These are phyloP conservation scores for Lasioglossum pauxillum DNA, from an alignment of 2,888 invertebrate species.

Conservation along the genomic window DNA sequence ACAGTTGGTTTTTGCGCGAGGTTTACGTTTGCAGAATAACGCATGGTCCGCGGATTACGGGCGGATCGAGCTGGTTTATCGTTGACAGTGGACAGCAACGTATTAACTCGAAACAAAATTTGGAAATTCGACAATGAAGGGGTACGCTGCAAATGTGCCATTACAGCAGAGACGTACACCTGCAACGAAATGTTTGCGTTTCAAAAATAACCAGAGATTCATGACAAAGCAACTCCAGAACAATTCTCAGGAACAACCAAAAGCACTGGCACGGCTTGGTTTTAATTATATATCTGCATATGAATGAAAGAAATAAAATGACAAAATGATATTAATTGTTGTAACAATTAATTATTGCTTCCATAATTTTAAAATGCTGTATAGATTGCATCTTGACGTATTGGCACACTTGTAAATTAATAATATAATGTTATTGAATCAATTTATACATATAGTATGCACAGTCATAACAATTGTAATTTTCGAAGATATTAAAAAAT, in stretches of 20 bases:
- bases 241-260: not conserved
- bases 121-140: not conserved
- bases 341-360: not conserved
- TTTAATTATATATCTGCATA: not conserved
- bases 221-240: not conserved
- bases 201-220: not conserved
- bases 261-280: not conserved
- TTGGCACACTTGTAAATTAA: not conserved
- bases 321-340: not conserved
- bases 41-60: conserved; percentile 34
- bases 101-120: conserved; percentile 29
- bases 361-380: not conserved
- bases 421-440: no score
- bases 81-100: conserved; percentile 22
- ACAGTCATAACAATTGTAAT: no score
- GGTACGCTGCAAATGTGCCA: not conserved
- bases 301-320: not conserved
- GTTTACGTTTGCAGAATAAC: conserved; percentile 32
- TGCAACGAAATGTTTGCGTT: not conserved
- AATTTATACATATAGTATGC: not conserved
- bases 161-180: not conserved
- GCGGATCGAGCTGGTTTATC: conserved; percentile 23
- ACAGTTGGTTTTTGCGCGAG: conserved; percentile 31
- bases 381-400: not conserved
- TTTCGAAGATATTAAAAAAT: not conserved